phyloP scores from a whole-genome alignment of 2,888 invertebrate genomes.

The Megastigmus dorsalis region DNA sequence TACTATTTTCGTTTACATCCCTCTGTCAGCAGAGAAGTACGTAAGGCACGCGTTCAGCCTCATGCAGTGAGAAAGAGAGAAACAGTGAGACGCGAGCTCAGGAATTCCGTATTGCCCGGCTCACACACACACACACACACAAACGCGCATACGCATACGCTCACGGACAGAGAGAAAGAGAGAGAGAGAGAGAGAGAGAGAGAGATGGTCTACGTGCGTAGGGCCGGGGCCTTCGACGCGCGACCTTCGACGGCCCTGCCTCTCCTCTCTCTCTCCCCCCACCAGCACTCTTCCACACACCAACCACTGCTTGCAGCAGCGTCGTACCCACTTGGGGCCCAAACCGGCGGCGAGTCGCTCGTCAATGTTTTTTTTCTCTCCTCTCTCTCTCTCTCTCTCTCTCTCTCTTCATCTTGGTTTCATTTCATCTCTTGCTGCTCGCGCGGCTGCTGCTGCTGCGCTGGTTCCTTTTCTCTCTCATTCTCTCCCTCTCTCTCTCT shows the following conservation, averaged over 20 bases:
- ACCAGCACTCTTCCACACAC: neutral
- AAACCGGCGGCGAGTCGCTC: neutral
- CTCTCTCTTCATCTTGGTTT: neutral
- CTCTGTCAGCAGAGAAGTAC: neutral
- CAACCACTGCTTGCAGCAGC: slow-evolving; percentile 43
- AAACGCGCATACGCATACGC: too few species aligned
- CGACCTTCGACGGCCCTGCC: slow-evolving; percentile 48
- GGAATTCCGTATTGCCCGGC: slow-evolving; percentile 33
- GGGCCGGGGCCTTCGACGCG: slow-evolving; percentile 20
- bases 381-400: neutral
- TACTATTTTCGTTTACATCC: slow-evolving; percentile 5
- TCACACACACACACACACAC: neutral
- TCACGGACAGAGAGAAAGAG: too few species aligned
- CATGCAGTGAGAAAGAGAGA: neutral
- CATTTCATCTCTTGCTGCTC: too few species aligned
- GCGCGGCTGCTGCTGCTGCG: too few species aligned
- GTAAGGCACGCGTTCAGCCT: slow-evolving; percentile 19
- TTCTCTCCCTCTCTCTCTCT: neutral
- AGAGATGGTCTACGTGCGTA: slow-evolving; percentile 8
- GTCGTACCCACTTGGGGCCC: neutral
- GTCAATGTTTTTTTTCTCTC: neutral
- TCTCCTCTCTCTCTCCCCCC: slow-evolving; percentile 22
- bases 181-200: too few species aligned
- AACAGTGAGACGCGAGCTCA: slow-evolving; percentile 14
- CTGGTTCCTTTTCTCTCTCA: too few species aligned